A percentile compares a stretch with the other conserved stretches of the same genome.
Conservation (phyloP, 2,888 invertebrate species). For the Mantis religiosa region DNA sequence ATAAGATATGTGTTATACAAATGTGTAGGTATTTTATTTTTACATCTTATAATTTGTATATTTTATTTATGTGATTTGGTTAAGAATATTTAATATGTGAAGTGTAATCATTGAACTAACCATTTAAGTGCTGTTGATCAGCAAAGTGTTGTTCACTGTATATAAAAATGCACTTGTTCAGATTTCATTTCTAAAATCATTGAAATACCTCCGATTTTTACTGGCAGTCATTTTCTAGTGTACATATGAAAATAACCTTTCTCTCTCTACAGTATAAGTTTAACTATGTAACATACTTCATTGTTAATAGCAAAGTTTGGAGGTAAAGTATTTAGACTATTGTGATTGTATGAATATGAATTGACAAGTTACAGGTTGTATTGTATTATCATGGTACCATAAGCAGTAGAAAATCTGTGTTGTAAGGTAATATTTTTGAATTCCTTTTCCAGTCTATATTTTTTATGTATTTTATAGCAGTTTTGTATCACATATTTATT, state of each 20-base stretch:
- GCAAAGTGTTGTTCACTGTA: not conserved
- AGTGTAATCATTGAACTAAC: too few species aligned
- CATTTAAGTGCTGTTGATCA: not conserved
- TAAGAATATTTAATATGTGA: too few species aligned
- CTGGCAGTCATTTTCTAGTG: not conserved
- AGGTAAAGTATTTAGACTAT: not conserved
- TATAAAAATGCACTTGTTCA: not conserved
- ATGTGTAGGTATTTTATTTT: too few species aligned
- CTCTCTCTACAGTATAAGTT: not conserved
- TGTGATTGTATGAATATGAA: not conserved
- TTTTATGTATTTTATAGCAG: not conserved
- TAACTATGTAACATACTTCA: not conserved
- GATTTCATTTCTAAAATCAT: not conserved
- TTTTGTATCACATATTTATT: not conserved
- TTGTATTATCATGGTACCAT: not conserved
- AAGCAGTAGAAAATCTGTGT: not conserved
- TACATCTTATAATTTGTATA: too few species aligned
- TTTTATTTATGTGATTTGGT: too few species aligned
- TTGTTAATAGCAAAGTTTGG: not conserved
- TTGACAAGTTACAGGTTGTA: not conserved
- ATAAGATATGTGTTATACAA: too few species aligned
- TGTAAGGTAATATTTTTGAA: not conserved
- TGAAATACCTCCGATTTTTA: not conserved
- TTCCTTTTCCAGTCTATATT: not conserved
- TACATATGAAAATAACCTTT: not conserved